Percentiles rank a stretch among this genome's conserved stretches.
These are phyloP conservation scores for Phalacrocorax pelagicus DNA, from an alignment of 2,113 vertebrate genomes.

Conservation along the genomic window DNA sequence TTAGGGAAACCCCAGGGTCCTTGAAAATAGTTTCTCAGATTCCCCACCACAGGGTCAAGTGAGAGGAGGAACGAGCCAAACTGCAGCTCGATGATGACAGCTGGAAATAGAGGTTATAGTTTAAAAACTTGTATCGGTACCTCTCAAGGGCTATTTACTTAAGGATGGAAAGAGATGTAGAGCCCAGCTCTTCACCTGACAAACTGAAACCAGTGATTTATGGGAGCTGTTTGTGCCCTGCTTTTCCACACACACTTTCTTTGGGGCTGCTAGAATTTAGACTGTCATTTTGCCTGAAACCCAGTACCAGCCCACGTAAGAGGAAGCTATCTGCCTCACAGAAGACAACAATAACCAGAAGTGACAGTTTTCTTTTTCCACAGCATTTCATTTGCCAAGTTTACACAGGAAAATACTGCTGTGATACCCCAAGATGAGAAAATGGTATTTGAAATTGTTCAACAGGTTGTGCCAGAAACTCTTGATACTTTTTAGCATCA, in stretches of 20 bases:
- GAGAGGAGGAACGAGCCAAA: not conserved
- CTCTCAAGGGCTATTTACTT: not conserved
- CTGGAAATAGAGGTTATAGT: not conserved
- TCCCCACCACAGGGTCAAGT: accelerated
- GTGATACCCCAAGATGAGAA: not conserved
- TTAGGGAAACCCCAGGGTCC: not conserved
- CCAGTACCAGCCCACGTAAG: accelerated
- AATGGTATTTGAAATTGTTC: not conserved
- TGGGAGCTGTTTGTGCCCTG: not conserved
- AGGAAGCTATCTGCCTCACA: not conserved
- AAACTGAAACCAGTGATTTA: not conserved
- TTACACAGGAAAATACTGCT: not conserved
- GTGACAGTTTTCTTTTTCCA: not conserved
- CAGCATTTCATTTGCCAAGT: not conserved
- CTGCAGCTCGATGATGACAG: accelerated
- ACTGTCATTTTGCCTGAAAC: not conserved
- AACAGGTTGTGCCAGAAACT: not conserved
- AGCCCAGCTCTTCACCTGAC: not conserved
- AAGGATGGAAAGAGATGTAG: not conserved
- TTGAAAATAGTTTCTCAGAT: not conserved
- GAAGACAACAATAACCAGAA: not conserved
- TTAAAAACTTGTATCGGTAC: not conserved
- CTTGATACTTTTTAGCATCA: not conserved
- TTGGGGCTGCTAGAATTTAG: not conserved
- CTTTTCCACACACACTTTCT: not conserved